Evolutionary conservation across 2,797 vertebrate genomes (phyloP), one percentile per base, ranked within the genome.

Genomic region (Typhlichthys subterraneus): DNA sequence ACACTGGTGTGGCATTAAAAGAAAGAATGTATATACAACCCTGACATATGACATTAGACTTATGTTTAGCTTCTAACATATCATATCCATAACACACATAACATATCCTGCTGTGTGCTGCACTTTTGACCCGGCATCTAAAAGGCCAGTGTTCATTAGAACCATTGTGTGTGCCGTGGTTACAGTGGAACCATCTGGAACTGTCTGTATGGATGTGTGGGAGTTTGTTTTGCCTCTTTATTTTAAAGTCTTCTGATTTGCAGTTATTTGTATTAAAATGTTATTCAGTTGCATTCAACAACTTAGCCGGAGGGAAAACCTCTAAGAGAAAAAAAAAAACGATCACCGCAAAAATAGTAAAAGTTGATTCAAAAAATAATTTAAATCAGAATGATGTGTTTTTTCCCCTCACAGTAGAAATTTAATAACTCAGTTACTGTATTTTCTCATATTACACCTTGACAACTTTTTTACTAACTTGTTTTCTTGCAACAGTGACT

Each of bases 11-110:
- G 61, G 72, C 75, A 66, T 61, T 62, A 63, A 57, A 54, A 53
- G 69, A 82, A 70, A 56, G 70, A 73, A 73, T 52, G 63, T 80
- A 83, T 75, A 83, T 84, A 63, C 73, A 72, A 65, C 72, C 71
- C 79, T 85, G 82, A 77, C 82, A 81, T 62, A 17, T 77, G 79
- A 75, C 71, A 74, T 88, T 84, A 84, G 48, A 71, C 70, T 79
- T 81, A 82, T 76, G 79, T 87, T 67, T 69, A 17, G 60, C 72
- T 72, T 59, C 53, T 59, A 69, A 77, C 74, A 53, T 46, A 11
- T 53, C 56, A 60, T 65, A 0, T 5, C 29, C 56, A 59, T 65
- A 0, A 9, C 31, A 8, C 23, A 23, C 23, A 23, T 23, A 23
- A 23, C 23, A 23, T 23, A 23, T 72, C 65, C 69, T 47, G 49